Percentiles rank a stretch among this genome's conserved stretches.
Conservation (phyloP, 2,888 invertebrate genomes). For the Arctia plantaginis region DNA sequence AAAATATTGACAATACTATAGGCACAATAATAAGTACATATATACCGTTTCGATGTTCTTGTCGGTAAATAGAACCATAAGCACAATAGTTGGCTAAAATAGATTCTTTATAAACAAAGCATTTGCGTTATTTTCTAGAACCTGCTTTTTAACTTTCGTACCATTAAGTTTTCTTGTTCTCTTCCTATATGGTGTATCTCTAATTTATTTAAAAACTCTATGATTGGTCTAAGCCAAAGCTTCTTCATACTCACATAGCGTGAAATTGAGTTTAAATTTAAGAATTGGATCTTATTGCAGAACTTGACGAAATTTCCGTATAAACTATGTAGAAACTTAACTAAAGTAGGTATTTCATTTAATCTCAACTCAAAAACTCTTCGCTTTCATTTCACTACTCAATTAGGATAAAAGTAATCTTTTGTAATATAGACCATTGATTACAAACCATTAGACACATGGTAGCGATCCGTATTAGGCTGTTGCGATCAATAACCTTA, state of each 20-base stretch:
- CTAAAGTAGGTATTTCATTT: no score
- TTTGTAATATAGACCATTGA: not conserved
- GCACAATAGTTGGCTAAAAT: not conserved
- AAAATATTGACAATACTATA: not conserved
- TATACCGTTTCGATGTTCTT: no score
- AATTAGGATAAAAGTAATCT: not conserved
- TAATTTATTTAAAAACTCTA: not conserved
- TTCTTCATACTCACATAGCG: not conserved
- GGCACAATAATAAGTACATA: not conserved
- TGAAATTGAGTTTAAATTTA: not conserved
- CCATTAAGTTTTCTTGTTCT: not conserved
- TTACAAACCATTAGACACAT: not conserved
- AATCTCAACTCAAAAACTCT: no score
- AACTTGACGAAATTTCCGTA: not conserved
- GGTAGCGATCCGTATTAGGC: not conserved
- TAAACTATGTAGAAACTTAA: not conserved
- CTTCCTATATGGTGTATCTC: not conserved
- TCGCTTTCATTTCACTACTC: no score
- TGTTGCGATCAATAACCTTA: not conserved
- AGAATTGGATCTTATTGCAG: not conserved
- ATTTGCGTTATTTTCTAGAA: not conserved
- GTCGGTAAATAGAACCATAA: not conserved
- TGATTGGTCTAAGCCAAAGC: not conserved
- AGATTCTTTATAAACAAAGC: not conserved
- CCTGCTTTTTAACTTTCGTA: not conserved